Percentiles rank a stretch among this genome's conserved stretches.
phyloP scores from a whole-genome alignment of 2,113 vertebrate genomes.

The Dasyurus viverrinus region DNA sequence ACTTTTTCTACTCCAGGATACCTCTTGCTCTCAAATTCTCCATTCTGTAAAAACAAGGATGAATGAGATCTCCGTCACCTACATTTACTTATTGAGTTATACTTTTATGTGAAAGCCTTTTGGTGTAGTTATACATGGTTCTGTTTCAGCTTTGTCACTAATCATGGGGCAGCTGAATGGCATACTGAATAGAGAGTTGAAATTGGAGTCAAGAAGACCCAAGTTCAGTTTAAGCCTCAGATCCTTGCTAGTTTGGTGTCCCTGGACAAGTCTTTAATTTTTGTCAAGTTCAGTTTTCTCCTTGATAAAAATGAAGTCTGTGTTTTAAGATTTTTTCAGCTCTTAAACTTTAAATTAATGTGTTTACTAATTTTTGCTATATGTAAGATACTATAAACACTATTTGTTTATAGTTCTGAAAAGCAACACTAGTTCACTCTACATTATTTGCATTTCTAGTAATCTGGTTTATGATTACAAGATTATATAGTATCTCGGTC shows the following conservation, averaged over 20 bases:
- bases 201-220: background rate
- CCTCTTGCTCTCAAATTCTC: background rate
- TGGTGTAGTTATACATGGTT: background rate
- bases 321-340: background rate
- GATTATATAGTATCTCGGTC: background rate
- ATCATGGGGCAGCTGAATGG: background rate
- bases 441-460: background rate
- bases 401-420: background rate
- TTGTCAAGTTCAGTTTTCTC: background rate
- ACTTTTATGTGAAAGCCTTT: background rate
- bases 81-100: background rate
- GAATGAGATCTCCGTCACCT: background rate
- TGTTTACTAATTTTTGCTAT: background rate
- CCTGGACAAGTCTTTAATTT: background rate
- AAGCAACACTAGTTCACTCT: background rate
- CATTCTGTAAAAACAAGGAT: background rate
- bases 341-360: background rate
- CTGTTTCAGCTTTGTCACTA: background rate
- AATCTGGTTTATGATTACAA: background rate
- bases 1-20: background rate
- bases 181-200: background rate
- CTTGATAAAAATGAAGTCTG: background rate
- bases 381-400: background rate
- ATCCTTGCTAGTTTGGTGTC: background rate
- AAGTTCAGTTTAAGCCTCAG: background rate